phyloP scores from a whole-genome alignment of 2,888 invertebrate genomes.

The Syrphus vitripennis region DNA sequence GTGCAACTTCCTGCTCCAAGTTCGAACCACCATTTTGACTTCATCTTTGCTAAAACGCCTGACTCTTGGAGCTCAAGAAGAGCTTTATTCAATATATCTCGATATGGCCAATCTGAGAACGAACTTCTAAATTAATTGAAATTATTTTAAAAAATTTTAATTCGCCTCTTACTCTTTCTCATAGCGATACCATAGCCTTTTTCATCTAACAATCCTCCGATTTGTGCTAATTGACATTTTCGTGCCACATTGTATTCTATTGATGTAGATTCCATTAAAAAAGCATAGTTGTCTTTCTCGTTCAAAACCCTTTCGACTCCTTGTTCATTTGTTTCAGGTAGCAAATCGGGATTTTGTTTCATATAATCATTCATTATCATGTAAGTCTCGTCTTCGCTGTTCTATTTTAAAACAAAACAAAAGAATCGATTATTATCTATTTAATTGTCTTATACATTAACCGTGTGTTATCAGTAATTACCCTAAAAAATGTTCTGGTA shows the following conservation, averaged over 20 bases:
- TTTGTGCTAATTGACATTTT: constrained; percentile 84
- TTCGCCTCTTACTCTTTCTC: constrained; percentile 83
- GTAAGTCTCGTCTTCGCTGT: constrained; percentile 88
- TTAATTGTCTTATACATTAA: background rate
- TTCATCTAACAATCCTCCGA: constrained; percentile 85
- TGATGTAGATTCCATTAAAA: constrained; percentile 89
- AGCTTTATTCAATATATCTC: constrained; percentile 89
- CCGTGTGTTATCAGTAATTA: constrained; percentile 77
- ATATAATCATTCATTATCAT: constrained; percentile 91
- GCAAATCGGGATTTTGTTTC: constrained; percentile 84
- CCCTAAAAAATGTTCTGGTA: constrained; percentile 94
- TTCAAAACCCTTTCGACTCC: constrained; percentile 82
- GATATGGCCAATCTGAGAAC: constrained; percentile 82
- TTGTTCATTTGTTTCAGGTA: constrained; percentile 82
- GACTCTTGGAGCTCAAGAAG: constrained; percentile 92
- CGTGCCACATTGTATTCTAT: constrained; percentile 88
- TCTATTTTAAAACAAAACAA: constrained; percentile 80
- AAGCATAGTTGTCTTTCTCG: constrained; percentile 87
- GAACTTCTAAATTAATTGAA: background rate
- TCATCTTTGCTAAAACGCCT: constrained; percentile 88
- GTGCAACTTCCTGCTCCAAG: constrained; percentile 88
- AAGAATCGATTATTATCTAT: background rate
- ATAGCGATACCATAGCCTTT: constrained; percentile 90
- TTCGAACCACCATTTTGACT: constrained; percentile 95
- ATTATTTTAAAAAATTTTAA: background rate